These are phyloP conservation scores for Uria lomvia DNA, from an alignment of 2,113 vertebrate species.

Conservation along the genomic window DNA sequence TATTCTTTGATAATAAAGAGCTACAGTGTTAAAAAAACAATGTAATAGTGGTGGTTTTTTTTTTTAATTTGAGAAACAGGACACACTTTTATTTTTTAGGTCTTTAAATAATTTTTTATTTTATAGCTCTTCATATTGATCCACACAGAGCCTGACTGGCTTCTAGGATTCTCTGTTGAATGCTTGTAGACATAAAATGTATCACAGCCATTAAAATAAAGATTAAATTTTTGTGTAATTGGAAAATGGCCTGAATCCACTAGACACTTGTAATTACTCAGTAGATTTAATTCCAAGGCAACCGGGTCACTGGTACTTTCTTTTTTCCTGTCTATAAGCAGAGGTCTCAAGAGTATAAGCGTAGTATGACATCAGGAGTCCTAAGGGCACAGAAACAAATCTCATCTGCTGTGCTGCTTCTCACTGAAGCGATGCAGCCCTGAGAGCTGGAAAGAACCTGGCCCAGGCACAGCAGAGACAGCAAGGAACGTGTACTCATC, in stretches of 20 bases:
- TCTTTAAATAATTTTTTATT: not conserved
- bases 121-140: not conserved
- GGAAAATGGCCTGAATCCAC: not conserved
- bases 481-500: rapidly evolving
- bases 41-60: not conserved
- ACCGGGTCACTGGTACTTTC: not conserved
- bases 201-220: not conserved
- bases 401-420: not conserved
- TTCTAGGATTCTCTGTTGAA: not conserved
- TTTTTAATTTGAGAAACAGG: not conserved
- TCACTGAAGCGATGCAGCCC: not conserved
- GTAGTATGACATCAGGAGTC: not conserved
- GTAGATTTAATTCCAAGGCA: not conserved
- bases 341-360: not conserved
- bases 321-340: not conserved
- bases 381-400: not conserved
- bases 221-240: not conserved
- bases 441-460: not conserved
- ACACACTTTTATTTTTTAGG: rapidly evolving
- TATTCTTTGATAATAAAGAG: not conserved
- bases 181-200: not conserved
- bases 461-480: not conserved
- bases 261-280: not conserved
- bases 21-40: not conserved
- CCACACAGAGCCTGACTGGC: not conserved